Evolutionary conservation across 1,140 invertebrate genomes (phyloP).

Genomic region (Panagrolaimus sp.): DNA sequence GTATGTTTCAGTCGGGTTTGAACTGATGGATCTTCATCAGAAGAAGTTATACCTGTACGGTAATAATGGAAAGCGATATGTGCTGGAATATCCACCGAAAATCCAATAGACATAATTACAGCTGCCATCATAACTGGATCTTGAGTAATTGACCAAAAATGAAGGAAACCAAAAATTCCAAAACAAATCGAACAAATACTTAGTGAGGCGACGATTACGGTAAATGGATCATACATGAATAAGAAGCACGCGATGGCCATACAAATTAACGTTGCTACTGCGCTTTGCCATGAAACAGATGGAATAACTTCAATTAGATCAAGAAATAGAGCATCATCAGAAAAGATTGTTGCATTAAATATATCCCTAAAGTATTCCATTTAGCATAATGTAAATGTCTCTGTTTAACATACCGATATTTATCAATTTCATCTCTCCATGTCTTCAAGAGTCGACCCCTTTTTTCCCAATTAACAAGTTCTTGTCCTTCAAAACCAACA

Average conservation of each 20-base stretch:
- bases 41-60: neutral
- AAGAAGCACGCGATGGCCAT: constrained; percentile 56
- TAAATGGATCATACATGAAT: constrained; percentile 56
- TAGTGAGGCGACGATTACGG: constrained; percentile 48
- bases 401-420: neutral
- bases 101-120: constrained; percentile 58
- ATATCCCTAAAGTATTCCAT: neutral
- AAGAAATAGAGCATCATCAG: constrained; percentile 24
- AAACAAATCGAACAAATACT: constrained; percentile 52
- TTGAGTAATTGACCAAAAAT: constrained; percentile 51
- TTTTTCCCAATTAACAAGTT: constrained; percentile 10
- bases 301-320: constrained; percentile 24
- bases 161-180: constrained; percentile 55
- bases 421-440: neutral
- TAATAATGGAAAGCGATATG: constrained; percentile 60
- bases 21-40: neutral
- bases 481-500: constrained; percentile 1
- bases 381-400: neutral
- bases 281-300: constrained; percentile 48
- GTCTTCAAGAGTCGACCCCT: constrained; percentile 8
- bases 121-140: constrained; percentile 59
- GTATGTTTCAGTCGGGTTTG: constrained; percentile 6
- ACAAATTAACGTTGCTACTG: constrained; percentile 52
- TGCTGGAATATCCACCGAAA: constrained; percentile 58
- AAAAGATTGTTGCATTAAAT: constrained; percentile 18